Conservation (phyloP, 1,140 invertebrate species). For the Eubasilissa regina region DNA sequence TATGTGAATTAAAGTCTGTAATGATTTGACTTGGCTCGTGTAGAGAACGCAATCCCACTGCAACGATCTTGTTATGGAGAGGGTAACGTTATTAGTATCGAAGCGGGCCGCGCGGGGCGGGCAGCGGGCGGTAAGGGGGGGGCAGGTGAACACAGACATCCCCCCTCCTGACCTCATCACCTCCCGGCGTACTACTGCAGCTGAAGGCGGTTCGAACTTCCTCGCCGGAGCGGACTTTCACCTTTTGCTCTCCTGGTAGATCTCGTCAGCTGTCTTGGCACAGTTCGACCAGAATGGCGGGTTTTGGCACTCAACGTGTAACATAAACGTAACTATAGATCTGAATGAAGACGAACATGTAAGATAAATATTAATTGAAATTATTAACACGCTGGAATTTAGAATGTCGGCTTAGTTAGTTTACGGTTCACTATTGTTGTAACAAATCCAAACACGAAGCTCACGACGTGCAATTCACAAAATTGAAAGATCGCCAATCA, state of each 20-base stretch:
- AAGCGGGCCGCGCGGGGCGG: not conserved
- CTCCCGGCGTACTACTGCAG: not conserved
- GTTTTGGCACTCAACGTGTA: not conserved
- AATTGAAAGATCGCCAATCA: too few species aligned
- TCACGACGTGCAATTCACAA: too few species aligned
- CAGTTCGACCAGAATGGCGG: not conserved
- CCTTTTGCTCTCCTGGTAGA: conserved; percentile 1
- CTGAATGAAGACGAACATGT: too few species aligned
- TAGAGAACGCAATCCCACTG: not conserved
- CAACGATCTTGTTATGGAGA: conserved; percentile 1
- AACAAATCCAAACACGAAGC: too few species aligned
- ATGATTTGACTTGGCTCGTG: not conserved
- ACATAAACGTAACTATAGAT: too few species aligned
- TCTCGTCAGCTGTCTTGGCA: not conserved
- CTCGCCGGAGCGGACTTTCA: conserved; percentile 11
- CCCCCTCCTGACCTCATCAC: not conserved
- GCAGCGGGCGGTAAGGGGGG: not conserved
- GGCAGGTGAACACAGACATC: not conserved
- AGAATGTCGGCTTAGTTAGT: too few species aligned
- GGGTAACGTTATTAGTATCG: not conserved
- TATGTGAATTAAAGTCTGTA: too few species aligned
- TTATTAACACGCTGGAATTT: too few species aligned
- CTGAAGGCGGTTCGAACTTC: not conserved
- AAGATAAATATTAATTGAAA: too few species aligned
- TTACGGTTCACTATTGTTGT: too few species aligned